Evolutionary conservation across 2,113 vertebrate species (phyloP), one percentile per base, ranked within the genome.

Genomic region (Narcine bancroftii): DNA sequence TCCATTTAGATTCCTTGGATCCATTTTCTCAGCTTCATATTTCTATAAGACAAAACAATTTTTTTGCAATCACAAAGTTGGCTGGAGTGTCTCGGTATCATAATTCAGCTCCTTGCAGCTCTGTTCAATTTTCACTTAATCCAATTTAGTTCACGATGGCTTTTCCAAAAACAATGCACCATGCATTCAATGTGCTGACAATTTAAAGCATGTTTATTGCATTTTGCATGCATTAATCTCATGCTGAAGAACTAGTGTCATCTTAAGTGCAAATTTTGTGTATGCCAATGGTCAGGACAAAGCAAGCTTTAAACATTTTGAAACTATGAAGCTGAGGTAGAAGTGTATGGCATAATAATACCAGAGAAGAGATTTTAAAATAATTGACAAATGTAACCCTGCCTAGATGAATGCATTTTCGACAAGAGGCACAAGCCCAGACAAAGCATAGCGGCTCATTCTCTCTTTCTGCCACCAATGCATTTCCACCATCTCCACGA

Each of bases 11-110:
- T 53, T 83, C 45, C 7, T 50, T 33, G 53, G 79, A 83, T 83
- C 79, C 26, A 83, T 26, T 50, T 24, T 83, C 79, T 50, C 79
- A 4, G 79, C 26, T 83, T 29, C 47, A 83, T 33, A 53, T 53
- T 91, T 91, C n/a, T 69, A n/a, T 45, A 45, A 45, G 60, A 91
- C 60, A 47, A 91, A 91, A 91, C 60, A 66, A 91, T 45, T 17
- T 21, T 60, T 89, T 89, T 60, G 13, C 60, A 91, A 69, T 66
- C n/a, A 65, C 36, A 36, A 69, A 63, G 10, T 91, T 69, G 87
- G 36, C 36, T 26, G 42, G 19, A 15, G 42, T 69, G 21, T 39
- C 26, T 91, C 87, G 29, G 65, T 39, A 39, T 63, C 36, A 47
- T 45, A 91, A 69, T 45, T 29, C 7, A 91, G 45, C 39, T 45